phyloP scores from a whole-genome alignment of 2,113 vertebrate genomes.

The Bungarus multicinctus region DNA sequence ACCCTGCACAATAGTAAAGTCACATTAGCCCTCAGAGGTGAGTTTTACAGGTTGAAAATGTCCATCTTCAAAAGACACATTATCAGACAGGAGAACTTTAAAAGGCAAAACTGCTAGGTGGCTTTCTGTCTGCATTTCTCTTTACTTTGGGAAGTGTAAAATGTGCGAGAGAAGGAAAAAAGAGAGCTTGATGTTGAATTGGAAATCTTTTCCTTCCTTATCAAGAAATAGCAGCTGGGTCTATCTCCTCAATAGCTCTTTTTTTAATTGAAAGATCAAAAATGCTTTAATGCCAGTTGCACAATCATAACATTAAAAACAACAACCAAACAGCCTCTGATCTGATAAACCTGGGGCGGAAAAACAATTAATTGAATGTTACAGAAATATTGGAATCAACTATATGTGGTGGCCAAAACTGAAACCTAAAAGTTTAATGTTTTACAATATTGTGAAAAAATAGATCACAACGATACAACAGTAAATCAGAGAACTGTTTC shows the following conservation, averaged over 20 bases:
- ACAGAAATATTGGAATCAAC: accelerated
- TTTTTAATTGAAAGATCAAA: slow-evolving; percentile 66
- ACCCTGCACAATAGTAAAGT: slow-evolving; percentile 43
- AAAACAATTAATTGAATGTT: not conserved
- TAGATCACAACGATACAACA: not conserved
- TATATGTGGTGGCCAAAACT: not conserved
- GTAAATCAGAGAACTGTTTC: not conserved
- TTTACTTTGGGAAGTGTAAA: slow-evolving; percentile 49
- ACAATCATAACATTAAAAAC: slow-evolving; percentile 8
- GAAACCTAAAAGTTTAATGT: not conserved
- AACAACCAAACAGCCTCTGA: not conserved
- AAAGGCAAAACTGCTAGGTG: slow-evolving; percentile 50
- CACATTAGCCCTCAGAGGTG: slow-evolving; percentile 42
- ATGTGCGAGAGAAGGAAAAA: slow-evolving; percentile 18
- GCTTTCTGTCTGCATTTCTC: slow-evolving; percentile 40
- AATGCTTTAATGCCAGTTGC: slow-evolving; percentile 36
- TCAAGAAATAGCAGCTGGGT: slow-evolving; percentile 62
- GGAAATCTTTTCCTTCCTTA: slow-evolving; percentile 60
- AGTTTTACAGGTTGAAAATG: slow-evolving; percentile 51
- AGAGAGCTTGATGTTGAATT: slow-evolving; percentile 47
- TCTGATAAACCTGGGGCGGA: not conserved
- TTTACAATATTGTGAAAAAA: not conserved
- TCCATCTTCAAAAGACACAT: slow-evolving; percentile 53
- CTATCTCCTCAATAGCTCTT: slow-evolving; percentile 38
- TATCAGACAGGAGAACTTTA: slow-evolving; percentile 60